Evolutionary conservation across 2,888 invertebrate species (phyloP).

Genomic region (Ophioninae sp.): DNA sequence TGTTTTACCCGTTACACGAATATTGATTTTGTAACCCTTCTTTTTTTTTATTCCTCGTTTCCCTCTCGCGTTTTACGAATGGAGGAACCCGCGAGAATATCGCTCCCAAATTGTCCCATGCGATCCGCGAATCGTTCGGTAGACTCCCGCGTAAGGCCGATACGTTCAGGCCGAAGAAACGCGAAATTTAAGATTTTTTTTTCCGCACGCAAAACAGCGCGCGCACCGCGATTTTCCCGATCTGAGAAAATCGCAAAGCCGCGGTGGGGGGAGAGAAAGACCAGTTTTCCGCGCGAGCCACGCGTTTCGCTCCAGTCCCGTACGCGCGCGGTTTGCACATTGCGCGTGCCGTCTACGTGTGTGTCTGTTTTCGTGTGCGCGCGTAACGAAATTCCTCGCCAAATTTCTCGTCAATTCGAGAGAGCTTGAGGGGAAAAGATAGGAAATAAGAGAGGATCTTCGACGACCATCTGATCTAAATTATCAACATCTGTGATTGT

Average conservation of each 20-base stretch:
- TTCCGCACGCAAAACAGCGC: slow-evolving; percentile 2
- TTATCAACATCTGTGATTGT: slow-evolving; percentile 42
- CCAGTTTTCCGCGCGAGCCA: slow-evolving; percentile 11
- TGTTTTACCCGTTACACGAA: slow-evolving; percentile 4
- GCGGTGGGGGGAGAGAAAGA: not conserved
- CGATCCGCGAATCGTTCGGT: not conserved
- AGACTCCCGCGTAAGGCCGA: not conserved
- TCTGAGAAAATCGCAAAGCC: slow-evolving; percentile 5
- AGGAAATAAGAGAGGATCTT: slow-evolving; percentile 2
- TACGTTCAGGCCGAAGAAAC: slow-evolving; percentile 10
- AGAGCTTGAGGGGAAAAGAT: slow-evolving; percentile 4
- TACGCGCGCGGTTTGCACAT: not conserved
- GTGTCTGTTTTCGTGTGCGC: slow-evolving; percentile 27
- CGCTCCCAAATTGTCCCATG: not conserved
- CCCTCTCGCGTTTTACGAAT: not conserved
- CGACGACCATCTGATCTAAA: not conserved
- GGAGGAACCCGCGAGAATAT: slow-evolving; percentile 27
- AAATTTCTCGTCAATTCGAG: not conserved
- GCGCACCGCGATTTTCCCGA: not conserved
- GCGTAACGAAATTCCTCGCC: slow-evolving; percentile 34
- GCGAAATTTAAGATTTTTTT: slow-evolving; percentile 9
- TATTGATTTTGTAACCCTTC: slow-evolving; percentile 13
- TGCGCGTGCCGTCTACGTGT: not conserved
- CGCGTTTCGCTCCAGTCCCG: slow-evolving; percentile 14
- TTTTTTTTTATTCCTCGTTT: not conserved